Conservation (phyloP, 2,113 vertebrate species). For the Takifugu flavidus region DNA sequence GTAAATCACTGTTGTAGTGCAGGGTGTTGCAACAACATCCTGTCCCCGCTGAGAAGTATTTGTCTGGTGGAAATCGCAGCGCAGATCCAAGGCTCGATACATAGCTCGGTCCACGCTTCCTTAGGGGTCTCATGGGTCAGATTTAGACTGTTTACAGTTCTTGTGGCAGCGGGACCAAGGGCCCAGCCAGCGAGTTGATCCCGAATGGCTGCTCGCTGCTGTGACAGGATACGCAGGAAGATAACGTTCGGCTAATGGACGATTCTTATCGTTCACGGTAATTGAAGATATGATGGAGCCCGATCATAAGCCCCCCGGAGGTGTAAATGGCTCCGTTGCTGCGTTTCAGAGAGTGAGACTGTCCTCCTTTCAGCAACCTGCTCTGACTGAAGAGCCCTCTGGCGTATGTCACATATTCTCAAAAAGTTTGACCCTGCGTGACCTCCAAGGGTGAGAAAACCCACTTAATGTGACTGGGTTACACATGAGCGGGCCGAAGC, state of each 20-base stretch:
- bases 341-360: constrained; percentile 25
- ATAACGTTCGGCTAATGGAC: constrained; percentile 47
- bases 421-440: constrained; percentile 3
- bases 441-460: constrained; percentile 18
- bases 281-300: constrained; percentile 49
- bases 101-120: constrained; percentile 43
- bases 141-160: constrained; percentile 39
- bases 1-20: constrained; percentile 41
- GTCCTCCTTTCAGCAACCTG: constrained; percentile 11
- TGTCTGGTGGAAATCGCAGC: constrained; percentile 49
- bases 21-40: constrained; percentile 67
- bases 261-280: constrained; percentile 52
- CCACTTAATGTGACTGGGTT: constrained; percentile 31
- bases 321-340: constrained; percentile 56
- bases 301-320: constrained; percentile 38
- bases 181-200: constrained; percentile 9
- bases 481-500: constrained; percentile 47
- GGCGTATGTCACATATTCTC: constrained; percentile 17
- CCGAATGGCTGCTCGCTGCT: constrained; percentile 11
- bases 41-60: constrained; percentile 49
- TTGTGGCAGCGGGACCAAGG: constrained; percentile 2
- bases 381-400: constrained; percentile 10
- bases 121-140: constrained; percentile 39
- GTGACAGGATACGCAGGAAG: constrained; percentile 48
- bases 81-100: constrained; percentile 29